Base-by-base conservation (phyloP, 2,888 invertebrate genomes). In the Tetropium fuscum region DNA sequence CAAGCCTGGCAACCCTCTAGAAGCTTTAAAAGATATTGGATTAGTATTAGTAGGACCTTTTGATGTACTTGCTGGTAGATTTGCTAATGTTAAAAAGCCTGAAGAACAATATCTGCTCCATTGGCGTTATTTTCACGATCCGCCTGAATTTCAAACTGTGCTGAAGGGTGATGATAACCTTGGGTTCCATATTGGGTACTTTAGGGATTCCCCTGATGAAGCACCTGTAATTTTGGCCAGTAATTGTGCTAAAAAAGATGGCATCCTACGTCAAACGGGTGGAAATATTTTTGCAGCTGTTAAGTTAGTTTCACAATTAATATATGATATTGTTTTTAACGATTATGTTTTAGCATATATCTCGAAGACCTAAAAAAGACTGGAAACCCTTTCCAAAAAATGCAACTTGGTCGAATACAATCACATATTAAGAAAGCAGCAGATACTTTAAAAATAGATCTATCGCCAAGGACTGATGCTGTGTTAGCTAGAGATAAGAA, bases 81-180 rank as follows among this genome's bases (percentile, higher is more conserved):
- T 70, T 57, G 51, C 56, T 10, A 48, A 60, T 20, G 47, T 53
- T 5, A 51, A 63, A 8, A 64, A 54, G 27, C 80, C 85, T 0
- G 81, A 86, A 58, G 85, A 88, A 60, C 83, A 88, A 60, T 93
- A 90, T 77, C 84, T 95, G 43, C 82, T 88, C 6, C 95, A 97
- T 78, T 96, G 94, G 92, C 87, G 98, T 70, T 97, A 92, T 81
- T 95, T 87, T 78, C 95, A 91, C 80, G 98, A 98, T 84, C 94
- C 96, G 6, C 97, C 98, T 6, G 97, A 98, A 82, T 93, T 97
- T 80, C 93, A 95, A 87, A 91, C 94, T 1, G 83, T 94, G 32
- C 79, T 94, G 45, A 89, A 87, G 78, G 87, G 86, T 15, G 88
- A 89, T 74, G 87, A 88, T 44, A 86, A 86, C 44, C 87, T 87